These are phyloP conservation scores for Megalonaias nervosa DNA, from an alignment of 1,140 invertebrate species.

Conservation along the genomic window DNA sequence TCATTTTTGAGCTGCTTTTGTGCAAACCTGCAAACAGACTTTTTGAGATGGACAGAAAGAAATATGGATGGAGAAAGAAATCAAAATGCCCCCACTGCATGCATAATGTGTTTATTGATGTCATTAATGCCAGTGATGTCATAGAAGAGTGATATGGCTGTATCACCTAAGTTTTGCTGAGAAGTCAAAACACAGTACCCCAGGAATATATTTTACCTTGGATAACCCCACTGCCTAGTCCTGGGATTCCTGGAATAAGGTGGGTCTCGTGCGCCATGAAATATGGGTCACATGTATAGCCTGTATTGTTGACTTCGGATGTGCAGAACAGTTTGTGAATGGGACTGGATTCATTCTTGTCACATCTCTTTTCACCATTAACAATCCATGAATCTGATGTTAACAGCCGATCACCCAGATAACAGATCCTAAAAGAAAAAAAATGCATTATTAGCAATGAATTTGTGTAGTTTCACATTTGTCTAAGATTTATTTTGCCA, in stretches of 20 bases:
- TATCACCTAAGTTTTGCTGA: no score
- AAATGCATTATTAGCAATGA: constrained; percentile 2
- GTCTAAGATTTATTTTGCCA: no score
- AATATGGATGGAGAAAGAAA: no score
- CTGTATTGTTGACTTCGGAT: constrained; percentile 68
- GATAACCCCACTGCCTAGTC: constrained; percentile 84
- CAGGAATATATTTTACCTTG: constrained; percentile 74
- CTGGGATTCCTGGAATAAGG: constrained; percentile 81
- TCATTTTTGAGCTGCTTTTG: no score
- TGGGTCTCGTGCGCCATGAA: constrained; percentile 75
- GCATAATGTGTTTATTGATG: no score
- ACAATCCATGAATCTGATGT: constrained; percentile 72
- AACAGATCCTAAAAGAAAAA: constrained; percentile 85
- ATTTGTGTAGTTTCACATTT: no score
- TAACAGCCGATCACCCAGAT: constrained; percentile 87
- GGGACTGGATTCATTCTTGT: constrained; percentile 77
- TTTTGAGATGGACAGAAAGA: no score
- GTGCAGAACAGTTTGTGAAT: constrained; percentile 75
- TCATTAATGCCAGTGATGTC: no score
- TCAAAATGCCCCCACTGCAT: no score
- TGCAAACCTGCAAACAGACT: no score
- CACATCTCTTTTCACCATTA: constrained; percentile 75
- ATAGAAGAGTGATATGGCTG: no score
- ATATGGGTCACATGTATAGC: constrained; percentile 82
- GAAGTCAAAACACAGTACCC: no score